These are phyloP conservation scores for Orchesellides sinensis DNA, from an alignment of 2,888 invertebrate genomes.

Conservation along the genomic window DNA sequence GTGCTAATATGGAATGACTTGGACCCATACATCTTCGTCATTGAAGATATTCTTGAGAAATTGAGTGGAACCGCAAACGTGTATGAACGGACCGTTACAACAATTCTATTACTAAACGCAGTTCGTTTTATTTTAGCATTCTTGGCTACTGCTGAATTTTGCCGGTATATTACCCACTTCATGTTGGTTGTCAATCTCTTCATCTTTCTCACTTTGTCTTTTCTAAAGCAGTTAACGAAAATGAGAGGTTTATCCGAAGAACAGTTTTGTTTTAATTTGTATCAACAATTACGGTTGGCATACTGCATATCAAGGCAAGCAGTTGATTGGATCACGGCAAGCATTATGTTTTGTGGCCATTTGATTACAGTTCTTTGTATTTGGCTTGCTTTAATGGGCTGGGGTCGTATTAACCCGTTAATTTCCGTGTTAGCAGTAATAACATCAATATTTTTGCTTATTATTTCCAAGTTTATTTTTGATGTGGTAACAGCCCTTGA, in stretches of 20 bases:
- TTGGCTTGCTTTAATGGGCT: not conserved
- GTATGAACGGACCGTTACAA: not conserved
- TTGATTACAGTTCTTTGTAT: not conserved
- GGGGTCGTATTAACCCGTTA: not conserved
- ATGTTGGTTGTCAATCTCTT: not conserved
- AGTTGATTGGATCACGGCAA: not conserved
- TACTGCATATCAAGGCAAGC: not conserved
- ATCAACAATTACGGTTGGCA: not conserved
- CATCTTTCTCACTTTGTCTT: not conserved
- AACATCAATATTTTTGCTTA: not conserved
- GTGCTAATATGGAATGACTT: too few species aligned
- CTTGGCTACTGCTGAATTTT: not conserved
- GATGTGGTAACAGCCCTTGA: not conserved
- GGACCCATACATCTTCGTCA: too few species aligned
- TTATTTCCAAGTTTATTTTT: not conserved
- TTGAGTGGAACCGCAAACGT: too few species aligned
- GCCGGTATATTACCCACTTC: not conserved
- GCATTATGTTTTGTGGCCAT: not conserved
- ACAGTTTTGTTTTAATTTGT: not conserved
- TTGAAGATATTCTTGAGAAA: too few species aligned
- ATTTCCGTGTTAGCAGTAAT: not conserved
- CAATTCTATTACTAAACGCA: not conserved
- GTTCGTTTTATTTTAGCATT: not conserved
- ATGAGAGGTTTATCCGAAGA: not conserved
- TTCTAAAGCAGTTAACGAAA: not conserved